Conservation (phyloP, 2,797 vertebrate species). For the Dendrocincla fuliginosa region DNA sequence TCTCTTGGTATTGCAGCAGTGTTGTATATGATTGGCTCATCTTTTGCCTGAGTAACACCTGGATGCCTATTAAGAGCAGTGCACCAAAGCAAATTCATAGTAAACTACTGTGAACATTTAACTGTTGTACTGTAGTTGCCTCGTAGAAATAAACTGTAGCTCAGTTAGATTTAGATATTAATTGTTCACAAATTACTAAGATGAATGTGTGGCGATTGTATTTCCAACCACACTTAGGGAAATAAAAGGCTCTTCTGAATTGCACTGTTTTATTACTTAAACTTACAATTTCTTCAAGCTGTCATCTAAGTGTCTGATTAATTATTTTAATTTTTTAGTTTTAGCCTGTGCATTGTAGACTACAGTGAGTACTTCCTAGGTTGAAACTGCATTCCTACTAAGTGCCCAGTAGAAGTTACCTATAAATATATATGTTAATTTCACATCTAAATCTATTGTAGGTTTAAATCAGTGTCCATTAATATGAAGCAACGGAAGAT, state of each 20-base stretch:
- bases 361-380: slow-evolving; percentile 31
- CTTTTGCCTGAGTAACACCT: neutral
- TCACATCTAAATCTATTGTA: slow-evolving; percentile 51
- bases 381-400: slow-evolving; percentile 25
- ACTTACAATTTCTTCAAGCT: slow-evolving; percentile 22
- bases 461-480: slow-evolving; percentile 60
- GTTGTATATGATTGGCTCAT: neutral
- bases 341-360: slow-evolving; percentile 24
- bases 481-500: slow-evolving; percentile 59
- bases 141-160: slow-evolving; percentile 43
- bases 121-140: slow-evolving; percentile 63
- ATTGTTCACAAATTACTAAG: slow-evolving; percentile 55
- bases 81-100: slow-evolving; percentile 50
- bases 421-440: slow-evolving; percentile 31
- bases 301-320: slow-evolving; percentile 52
- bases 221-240: slow-evolving; percentile 35
- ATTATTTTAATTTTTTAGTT: slow-evolving; percentile 48
- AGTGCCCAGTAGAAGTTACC: slow-evolving; percentile 4
- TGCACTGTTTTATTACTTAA: slow-evolving; percentile 68
- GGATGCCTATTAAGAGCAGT: neutral
- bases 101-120: slow-evolving; percentile 66
- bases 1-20: slow-evolving; percentile 31
- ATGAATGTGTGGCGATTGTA: slow-evolving; percentile 1
- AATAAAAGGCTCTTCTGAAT: slow-evolving; percentile 70
- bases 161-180: slow-evolving; percentile 39